Evolutionary conservation across 2,888 invertebrate genomes (phyloP), one percentile per base, ranked within the genome.

Genomic region (Lordiphosa fenestrarum): DNA sequence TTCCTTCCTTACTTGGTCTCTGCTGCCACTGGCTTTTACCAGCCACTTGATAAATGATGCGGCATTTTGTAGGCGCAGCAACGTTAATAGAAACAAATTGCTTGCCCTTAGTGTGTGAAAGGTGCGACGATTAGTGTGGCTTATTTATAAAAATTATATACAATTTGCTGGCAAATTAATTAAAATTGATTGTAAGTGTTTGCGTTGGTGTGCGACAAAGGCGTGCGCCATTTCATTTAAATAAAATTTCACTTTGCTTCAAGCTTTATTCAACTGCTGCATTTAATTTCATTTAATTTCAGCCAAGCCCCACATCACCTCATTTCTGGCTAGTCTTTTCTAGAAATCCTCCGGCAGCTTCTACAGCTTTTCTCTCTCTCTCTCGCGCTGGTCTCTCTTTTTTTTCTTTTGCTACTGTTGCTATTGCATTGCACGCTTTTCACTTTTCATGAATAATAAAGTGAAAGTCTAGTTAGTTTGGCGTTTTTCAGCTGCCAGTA

Each of bases 71-170:
- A 80, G 83, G 80, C 80, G 78, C 82, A 71, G 74, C 77, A 68
- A 72, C 62, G 76, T 82, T 82, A 80, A 80, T 80, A 80, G 80
- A 80, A 80, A 80, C 80, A 80, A 80, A 82, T 80, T 78, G 83
- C 71, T 71, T 66, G 62, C 46, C 62, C 58, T 74, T 67, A 57
- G 55, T 71, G 50, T 53, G 46, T 21, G 25, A 12, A 39, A 39
- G 41, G 54, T 47, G 53, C 38, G 56, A 60, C 75, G 82, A 80
- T 80, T 80, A 82, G 78, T 73, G 78, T 55, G 73, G 61, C 71
- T 62, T 75, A 82, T 82, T 73, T 80, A 80, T 75, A 80, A 82
- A 82, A 78, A 82, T 80, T 75, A 67, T 62, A 62, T 52, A 61
- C 50, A 50, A 63, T 61, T 58, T 51, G 44, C 62, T 56, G 60